phyloP scores from a whole-genome alignment of 2,113 vertebrate species.

The Columba janthina region DNA sequence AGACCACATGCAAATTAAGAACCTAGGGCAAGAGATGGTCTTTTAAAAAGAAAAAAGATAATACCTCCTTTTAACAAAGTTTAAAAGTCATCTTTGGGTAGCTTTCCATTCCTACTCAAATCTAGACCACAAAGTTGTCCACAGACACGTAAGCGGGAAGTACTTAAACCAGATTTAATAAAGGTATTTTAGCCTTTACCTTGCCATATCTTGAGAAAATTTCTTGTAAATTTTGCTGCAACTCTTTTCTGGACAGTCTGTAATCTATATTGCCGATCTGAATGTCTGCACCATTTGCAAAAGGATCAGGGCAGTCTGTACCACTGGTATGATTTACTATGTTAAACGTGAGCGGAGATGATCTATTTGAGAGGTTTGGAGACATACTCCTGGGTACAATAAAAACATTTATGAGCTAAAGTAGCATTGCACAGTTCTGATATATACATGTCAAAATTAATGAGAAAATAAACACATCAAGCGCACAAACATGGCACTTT shows the following conservation, averaged over 20 bases:
- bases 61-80: background rate
- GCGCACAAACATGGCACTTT: background rate
- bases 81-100: background rate
- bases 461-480: background rate
- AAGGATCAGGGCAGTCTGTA: conserved; percentile 79
- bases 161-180: background rate
- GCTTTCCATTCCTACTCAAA: background rate
- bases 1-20: background rate
- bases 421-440: background rate
- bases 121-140: background rate
- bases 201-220: conserved; percentile 88
- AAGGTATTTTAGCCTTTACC: conserved; percentile 70
- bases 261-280: conserved; percentile 95
- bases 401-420: background rate
- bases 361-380: conserved; percentile 87
- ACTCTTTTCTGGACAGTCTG: conserved; percentile 92
- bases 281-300: conserved; percentile 89
- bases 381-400: conserved; percentile 82
- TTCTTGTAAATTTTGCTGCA: conserved; percentile 88
- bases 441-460: background rate
- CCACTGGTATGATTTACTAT: conserved; percentile 65
- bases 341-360: conserved; percentile 83
- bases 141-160: background rate
- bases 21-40: background rate
- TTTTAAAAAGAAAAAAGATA: background rate